Percentiles rank a stretch among this genome's conserved stretches.
phyloP scores from a whole-genome alignment of 2,888 invertebrate genomes.

The Clistopyga incitator region DNA sequence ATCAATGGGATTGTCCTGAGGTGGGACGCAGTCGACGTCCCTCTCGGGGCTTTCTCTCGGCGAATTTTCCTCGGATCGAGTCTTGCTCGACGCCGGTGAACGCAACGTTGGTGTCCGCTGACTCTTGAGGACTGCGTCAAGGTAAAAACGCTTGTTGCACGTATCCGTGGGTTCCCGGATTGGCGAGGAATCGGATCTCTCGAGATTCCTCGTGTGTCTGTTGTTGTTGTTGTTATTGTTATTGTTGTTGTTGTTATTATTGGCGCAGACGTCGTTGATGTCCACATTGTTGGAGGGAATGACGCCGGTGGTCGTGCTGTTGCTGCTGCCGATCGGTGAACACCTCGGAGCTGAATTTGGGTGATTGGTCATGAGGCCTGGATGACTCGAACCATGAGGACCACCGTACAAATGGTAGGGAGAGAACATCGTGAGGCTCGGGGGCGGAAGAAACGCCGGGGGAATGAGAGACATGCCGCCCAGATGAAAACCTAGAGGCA shows the following conservation, averaged over 20 bases:
- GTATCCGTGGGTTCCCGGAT: slow-evolving; percentile 84
- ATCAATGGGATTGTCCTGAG: slow-evolving; percentile 93
- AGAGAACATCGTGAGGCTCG: slow-evolving; percentile 87
- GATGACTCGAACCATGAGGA: slow-evolving; percentile 78
- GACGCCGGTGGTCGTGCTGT: slow-evolving; percentile 59
- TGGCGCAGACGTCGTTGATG: slow-evolving; percentile 65
- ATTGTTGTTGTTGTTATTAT: slow-evolving; percentile 67
- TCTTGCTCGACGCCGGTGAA: slow-evolving; percentile 71
- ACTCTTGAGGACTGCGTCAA: slow-evolving; percentile 91
- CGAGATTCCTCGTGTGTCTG: slow-evolving; percentile 78
- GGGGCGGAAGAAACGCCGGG: slow-evolving; percentile 86
- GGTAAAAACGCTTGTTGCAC: slow-evolving; percentile 89
- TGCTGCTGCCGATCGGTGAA: slow-evolving; percentile 64
- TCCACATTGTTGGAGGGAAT: slow-evolving; percentile 79
- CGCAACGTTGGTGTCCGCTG: slow-evolving; percentile 85
- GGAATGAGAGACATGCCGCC: slow-evolving; percentile 81
- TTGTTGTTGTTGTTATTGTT: slow-evolving; percentile 82
- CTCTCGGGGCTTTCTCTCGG: slow-evolving; percentile 83
- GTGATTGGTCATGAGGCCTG: slow-evolving; percentile 69
- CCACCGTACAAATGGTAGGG: slow-evolving; percentile 86
- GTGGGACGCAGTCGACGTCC: slow-evolving; percentile 81
- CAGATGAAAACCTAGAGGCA: slow-evolving; percentile 81
- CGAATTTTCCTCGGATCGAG: slow-evolving; percentile 75
- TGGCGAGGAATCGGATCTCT: slow-evolving; percentile 50
- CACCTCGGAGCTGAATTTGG: slow-evolving; percentile 61